phyloP scores from a whole-genome alignment of 2,113 vertebrate genomes.

The Corythaixoides concolor region DNA sequence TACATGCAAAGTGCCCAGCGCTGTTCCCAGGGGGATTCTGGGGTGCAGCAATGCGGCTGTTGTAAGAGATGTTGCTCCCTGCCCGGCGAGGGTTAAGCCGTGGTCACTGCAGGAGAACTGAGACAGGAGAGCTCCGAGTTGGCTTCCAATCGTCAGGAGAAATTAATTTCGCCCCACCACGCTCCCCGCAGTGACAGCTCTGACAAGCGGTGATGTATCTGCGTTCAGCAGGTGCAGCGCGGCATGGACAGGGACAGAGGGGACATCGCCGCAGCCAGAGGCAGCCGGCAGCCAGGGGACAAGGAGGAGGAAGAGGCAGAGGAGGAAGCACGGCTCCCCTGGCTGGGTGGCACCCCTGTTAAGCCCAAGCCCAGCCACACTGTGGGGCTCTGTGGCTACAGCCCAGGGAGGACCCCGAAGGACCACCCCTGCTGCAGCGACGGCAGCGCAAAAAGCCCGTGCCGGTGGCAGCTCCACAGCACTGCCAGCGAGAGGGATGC shows the following conservation, averaged over 20 bases:
- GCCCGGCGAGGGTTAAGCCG: neutral
- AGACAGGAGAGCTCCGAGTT: neutral
- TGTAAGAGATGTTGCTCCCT: neutral
- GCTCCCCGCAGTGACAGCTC: neutral
- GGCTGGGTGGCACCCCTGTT: neutral
- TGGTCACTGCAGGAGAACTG: neutral
- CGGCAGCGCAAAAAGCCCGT: neutral
- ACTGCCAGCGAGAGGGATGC: rapidly evolving
- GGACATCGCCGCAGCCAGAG: neutral
- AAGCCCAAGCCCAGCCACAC: rapidly evolving
- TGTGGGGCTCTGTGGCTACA: rapidly evolving
- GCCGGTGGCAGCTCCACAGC: neutral
- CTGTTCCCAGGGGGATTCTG: neutral
- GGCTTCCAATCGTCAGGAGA: neutral
- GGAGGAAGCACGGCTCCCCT: neutral
- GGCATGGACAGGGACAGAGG: neutral
- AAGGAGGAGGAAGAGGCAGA: neutral
- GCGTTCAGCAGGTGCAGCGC: neutral
- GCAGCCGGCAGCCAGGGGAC: rapidly evolving
- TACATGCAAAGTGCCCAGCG: rapidly evolving
- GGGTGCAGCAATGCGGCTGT: rapidly evolving
- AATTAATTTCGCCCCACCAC: neutral
- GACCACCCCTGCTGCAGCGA: neutral
- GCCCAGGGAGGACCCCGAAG: neutral
- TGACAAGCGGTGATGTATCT: neutral